Evolutionary conservation across 2,113 vertebrate species (phyloP).

Genomic region (Chionomys nivalis): DNA sequence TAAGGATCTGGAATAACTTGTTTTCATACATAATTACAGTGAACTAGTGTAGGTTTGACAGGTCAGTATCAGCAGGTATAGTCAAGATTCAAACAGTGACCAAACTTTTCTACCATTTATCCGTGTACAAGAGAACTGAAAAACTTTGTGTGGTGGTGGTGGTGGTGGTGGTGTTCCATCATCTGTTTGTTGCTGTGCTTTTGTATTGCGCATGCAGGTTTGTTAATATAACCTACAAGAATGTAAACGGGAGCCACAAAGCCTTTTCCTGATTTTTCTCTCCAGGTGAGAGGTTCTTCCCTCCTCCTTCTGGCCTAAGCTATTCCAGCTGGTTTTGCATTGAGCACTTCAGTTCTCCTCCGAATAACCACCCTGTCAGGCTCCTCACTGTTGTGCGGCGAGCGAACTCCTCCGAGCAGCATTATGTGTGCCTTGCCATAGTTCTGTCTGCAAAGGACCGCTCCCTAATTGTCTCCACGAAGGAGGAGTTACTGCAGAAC

Average conservation of each 20-base stretch:
- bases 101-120: background rate
- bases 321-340: constrained; percentile 98
- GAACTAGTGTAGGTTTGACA: background rate
- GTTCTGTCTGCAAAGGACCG: constrained; percentile 95
- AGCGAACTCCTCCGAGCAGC: constrained; percentile 96
- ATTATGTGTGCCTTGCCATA: constrained; percentile 95
- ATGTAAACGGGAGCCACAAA: background rate
- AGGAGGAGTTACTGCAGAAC: constrained; percentile 96
- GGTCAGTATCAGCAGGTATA: background rate
- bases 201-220: background rate
- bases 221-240: background rate
- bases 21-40: too few relatives aligned
- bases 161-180: too few relatives aligned
- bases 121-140: background rate
- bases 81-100: background rate
- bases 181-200: background rate
- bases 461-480: constrained; percentile 96
- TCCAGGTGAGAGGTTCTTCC: constrained; percentile 96
- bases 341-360: constrained; percentile 92
- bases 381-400: constrained; percentile 94
- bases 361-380: constrained; percentile 93
- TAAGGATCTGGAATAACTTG: background rate
- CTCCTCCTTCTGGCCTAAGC: constrained; percentile 96
- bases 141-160: background rate
- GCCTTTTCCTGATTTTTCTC: background rate